Base-by-base conservation (phyloP, 2,888 invertebrate genomes). In the Neocrepidodera transversa region DNA sequence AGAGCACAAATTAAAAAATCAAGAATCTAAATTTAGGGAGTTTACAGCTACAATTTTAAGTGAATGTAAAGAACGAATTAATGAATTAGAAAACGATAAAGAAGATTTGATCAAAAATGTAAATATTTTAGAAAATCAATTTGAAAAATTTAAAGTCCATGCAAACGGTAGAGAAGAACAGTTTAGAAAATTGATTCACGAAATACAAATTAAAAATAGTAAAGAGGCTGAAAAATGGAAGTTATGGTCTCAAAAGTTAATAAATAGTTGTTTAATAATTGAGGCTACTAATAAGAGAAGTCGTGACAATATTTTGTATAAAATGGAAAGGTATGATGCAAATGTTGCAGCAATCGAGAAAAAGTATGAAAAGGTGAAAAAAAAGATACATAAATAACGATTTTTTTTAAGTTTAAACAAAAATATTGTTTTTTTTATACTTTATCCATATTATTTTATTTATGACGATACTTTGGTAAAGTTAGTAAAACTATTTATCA, bases 11-110 rank as follows among this genome's bases (percentile, higher is more conserved):
- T 60, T 68, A 28, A 70, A 71, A 53, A 58, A 62, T 17, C 71
- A 71, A 59, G 74, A 75, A 49, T 61, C 58, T 23, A 68, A 62
- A 48, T 71, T 70, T 58, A 66, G 73, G 11, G 68, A 70, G 62
- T 69, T 72, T 45, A 57, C 74, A 26, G 65, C 70, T 14, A 62
- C 64, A 26, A 56, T 74, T 14, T 58, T 74, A 26, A 67, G 60
- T 13, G 71, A 73, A 63, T 74, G 74, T 55, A 69, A 69, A 1
- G 47, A 67, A 38, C 70, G 69, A 58, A 68, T 72, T 13, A 60
- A 64, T 43, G 65, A 66, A 50, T 59, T 71, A 6, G 72, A 74
- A 59, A 62, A 57, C 4, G 69, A 71, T 42, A 72, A 66, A 59
- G 40, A 51, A 1, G 62, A 67, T n/a, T 45, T 73, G 32, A 47